Base-by-base conservation (phyloP, 2,113 vertebrate species). In the Columba janthina region DNA sequence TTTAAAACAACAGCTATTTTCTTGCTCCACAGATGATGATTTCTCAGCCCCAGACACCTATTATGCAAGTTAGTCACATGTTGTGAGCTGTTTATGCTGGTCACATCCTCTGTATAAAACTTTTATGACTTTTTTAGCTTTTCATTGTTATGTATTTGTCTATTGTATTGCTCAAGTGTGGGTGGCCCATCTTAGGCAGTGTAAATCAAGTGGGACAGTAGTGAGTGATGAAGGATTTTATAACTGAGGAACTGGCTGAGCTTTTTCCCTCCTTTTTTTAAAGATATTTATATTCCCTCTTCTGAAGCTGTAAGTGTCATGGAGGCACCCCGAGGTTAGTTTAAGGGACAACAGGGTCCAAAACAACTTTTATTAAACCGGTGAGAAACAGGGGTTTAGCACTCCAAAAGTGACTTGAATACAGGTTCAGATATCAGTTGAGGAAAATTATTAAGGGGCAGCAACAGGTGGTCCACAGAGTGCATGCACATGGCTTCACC, bases 221-320 rank as follows among this genome's bases (percentile, higher is more conserved):
- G 91, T 82, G 81, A 91, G 93, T 83, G 95, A 76, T 83, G 91
- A 95, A 95, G 91, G 78, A 94, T 93, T 96, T 95, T 91, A 85
- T 79, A 91, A 76, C 74, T 29, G 25, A 93, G 50, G 62, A 91
- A 31, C n/a, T 80, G 38, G 38, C 34, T 70, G 81, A 88, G 79
- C 62, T 54, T 46, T 34, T 88, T 62, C 48, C 62, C 46, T 58
- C 44, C 40, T 40, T 91, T 91, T 21, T 85, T 92, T 77, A 76
- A 70, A 83, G 66, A 46, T 7, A 54, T 85, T 76, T 85, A 56
- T 38, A 79, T 69, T 53, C 46, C 36, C n/a, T 69, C 29, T 85
- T 46, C 62, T 85, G 26, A 76, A 91, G 22, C 10, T 34, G 22
- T 19, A 50, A 40, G 40, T 40, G 40, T 40, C 40, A 40, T 13